Base-by-base conservation (phyloP, 2,888 invertebrate species). In the Hypsopygia costalis region DNA sequence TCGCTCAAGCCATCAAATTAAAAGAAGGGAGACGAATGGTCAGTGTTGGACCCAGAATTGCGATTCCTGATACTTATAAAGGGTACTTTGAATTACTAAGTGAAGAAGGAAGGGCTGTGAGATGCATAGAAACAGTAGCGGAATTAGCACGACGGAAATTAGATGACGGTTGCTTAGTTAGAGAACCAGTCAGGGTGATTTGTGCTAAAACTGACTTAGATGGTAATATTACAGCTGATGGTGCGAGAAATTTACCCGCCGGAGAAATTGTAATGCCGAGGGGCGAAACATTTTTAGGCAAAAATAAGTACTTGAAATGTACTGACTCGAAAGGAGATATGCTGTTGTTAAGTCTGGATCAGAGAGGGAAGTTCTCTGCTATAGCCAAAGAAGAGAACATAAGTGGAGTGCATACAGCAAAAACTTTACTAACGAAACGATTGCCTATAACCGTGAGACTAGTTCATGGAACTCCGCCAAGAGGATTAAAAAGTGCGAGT, bases 11-110 rank as follows among this genome's bases (percentile, higher is more conserved):
- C 36, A 95, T 97, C 49, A 97, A 97, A 87, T 93, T 97, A 67
- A 97, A 97, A 75, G 96, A 96, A 79, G 96, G 96, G 0, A 91
- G 95, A 50, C 90, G 96, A 44, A 92, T 95, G 64, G 94, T 94
- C 25, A 93, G 94, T 58, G 93, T 95, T 16, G 93, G 94, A 33
- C 95, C 95, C 5, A 92, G 97, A 67, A 91, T 98, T 49, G 94
- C 96, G 37, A 97, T 98, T 46, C 98, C 98, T 4, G 95, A 97
- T 62, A 93, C 94, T 0, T 98, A 97, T 76, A 91, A 94, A 52
- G 98, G 98, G 6, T 98, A 95, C 82, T 98, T 98, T 76, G 98
- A 98, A 79, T 91, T 98, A 36, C 89, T 98, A 22, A 97, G 97
- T 69, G 98, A 98, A 81, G 97, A 98, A 79, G 98, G 98, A 0